Base-by-base conservation (phyloP, 2,888 invertebrate species). In the Tenthredo scrophulariae region DNA sequence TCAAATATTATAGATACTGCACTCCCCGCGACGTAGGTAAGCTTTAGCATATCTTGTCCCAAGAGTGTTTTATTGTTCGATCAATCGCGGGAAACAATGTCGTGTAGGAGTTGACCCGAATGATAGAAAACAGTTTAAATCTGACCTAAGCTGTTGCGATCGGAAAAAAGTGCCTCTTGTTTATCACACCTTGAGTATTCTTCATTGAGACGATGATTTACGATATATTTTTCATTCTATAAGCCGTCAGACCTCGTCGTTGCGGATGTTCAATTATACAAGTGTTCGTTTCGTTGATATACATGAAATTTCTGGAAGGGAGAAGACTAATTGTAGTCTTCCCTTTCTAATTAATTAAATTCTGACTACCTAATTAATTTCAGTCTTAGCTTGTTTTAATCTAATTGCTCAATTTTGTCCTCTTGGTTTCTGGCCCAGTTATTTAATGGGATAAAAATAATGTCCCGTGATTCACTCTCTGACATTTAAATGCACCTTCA, bases 341-440 rank as follows among this genome's bases (percentile, higher is more conserved):
- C 72, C 43, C 22, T 43, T 74, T 43, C 10, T 70, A 37, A 33
- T n/a, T 37, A 70, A 70, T 70, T 29, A 70, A 70, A 37, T 40
- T 70, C n/a, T 37, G 15, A 33, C 18, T 67, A 33, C 18, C 13
- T 33, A 67, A 67, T 67, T 29, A 18, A 67, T 67, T 67, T 67
- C 67, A 13, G 67, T 67, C 33, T 67, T 67, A 33, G 33, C 67
- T 67, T 33, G 67, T 33, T 67, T 40, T n/a, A 7, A 72, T 37
- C 37, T 50, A 77, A 77, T 54, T 50, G 33, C 77, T 50, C 77
- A 77, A 77, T 77, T 77, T 15, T 29, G 29, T 50, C 50, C 4
- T 29, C 77, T 50, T 40, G 18, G 13, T 54, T 33, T 77, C n/a
- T 7, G 29, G 50, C n/a, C 18, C 22, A 29, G 72, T 40, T 74